phyloP scores from a whole-genome alignment of 2,888 invertebrate species.

The Drosophila yooni region DNA sequence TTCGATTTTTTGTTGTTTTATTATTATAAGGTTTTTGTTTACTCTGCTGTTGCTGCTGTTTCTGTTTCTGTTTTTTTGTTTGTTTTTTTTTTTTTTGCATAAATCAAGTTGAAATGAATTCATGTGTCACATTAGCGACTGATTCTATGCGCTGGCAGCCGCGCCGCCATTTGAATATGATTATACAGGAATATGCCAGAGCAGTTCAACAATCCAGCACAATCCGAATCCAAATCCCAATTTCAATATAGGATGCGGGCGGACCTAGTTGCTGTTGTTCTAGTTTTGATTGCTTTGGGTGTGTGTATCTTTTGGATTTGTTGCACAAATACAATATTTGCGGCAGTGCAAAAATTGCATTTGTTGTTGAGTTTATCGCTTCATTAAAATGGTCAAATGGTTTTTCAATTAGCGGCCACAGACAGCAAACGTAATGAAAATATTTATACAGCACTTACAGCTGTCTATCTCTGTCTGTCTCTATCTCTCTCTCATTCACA shows the following conservation, averaged over 20 bases:
- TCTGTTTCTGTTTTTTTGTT: conserved; percentile 4
- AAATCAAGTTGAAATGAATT: conserved; percentile 72
- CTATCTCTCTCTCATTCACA: not conserved
- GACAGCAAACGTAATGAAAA: conserved; percentile 52
- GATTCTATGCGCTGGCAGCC: conserved; percentile 49
- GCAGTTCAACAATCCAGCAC: not conserved
- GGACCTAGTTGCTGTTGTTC: conserved; percentile 11
- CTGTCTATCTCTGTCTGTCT: not conserved
- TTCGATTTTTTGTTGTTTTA: conserved; percentile 30
- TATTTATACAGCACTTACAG: conserved; percentile 51
- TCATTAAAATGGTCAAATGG: conserved; percentile 65
- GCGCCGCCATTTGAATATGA: conserved; percentile 53
- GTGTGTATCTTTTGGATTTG: conserved; percentile 16
- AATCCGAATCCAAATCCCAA: conserved; percentile 7
- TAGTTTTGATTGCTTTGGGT: conserved; percentile 9
- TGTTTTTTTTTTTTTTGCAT: conserved; percentile 56
- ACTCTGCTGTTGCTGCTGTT: not conserved
- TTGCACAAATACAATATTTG: conserved; percentile 35
- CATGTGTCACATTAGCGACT: conserved; percentile 71
- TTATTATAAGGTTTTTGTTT: conserved; percentile 24
- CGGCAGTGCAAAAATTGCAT: conserved; percentile 36
- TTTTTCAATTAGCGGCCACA: conserved; percentile 66
- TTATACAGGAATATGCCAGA: conserved; percentile 44
- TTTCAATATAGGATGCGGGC: conserved; percentile 23
- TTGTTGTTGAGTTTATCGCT: conserved; percentile 31